Evolutionary conservation across 1,140 invertebrate species (phyloP), one percentile per base, ranked within the genome.

Genomic region (Pseudomyrmex sp.): DNA sequence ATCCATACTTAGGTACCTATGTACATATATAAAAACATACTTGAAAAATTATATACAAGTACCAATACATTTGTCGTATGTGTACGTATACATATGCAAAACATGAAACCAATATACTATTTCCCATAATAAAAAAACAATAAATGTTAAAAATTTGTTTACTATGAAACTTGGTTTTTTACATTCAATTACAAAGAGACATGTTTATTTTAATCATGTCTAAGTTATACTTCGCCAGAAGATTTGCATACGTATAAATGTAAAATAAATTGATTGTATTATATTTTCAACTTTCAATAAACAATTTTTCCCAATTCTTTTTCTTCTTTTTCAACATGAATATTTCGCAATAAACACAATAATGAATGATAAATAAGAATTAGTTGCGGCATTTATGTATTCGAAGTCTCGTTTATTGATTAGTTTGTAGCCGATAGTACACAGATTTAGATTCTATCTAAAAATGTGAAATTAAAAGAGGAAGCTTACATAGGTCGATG

Each of bases 221-320:
- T 74, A 56, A 83, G 74, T 86, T 83, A 35, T 68, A 72, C 84
- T 87, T 72, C 66, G 52, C 80, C 87, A 83, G 48, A 35, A 35
- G 35, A 88, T 89, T 90, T 91, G 88, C 91, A 89, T 69, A 88
- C 84, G 75, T 79, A 87, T 84, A 80, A 46, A 85, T 82, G 85
- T 76, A 77, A 88, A 44, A 86, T 87, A 90, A 91, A 91, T 93
- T 90, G 89, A 91, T 88, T 93, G 93, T 94, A 93, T 82, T 92
- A 93, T 93, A 93, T 93, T 93, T 93, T 94, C 35, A 72, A 66
- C 59, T 59, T 73, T 73, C 63, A 62, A 84, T 79, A 79, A 79
- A 79, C 9, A 10, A 79, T 69, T 23, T 79, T 79, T 70, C 44
- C 63, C 54, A 79, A 69, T 23, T 2, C n/a, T 48, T 50, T 63